Conservation (phyloP, 35 echinoderm and acorn worm genomes). For the Heliocidaris erythrogramma region DNA sequence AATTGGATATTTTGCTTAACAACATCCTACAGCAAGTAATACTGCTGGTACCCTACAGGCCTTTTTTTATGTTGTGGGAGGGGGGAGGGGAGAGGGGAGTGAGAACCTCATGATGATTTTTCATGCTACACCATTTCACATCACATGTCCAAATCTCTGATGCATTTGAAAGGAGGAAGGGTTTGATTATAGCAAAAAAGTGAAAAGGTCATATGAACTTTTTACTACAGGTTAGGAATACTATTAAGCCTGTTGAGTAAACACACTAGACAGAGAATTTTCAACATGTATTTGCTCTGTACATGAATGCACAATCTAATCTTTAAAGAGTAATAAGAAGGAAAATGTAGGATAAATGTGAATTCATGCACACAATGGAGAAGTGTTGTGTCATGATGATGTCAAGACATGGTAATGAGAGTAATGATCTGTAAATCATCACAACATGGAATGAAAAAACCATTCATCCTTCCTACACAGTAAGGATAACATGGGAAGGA, state of each 20-base stretch:
- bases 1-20: slow-evolving; percentile 30
- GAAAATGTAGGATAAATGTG: too few relatives aligned
- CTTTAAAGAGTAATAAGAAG: too few relatives aligned
- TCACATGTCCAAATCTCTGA: background rate
- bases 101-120: background rate
- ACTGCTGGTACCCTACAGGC: background rate
- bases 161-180: background rate
- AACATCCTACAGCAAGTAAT: slow-evolving; percentile 24
- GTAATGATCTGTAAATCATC: too few relatives aligned
- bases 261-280: background rate
- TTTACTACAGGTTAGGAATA: background rate
- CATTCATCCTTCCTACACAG: background rate
- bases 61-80: background rate
- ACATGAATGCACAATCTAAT: too few relatives aligned
- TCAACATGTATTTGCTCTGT: background rate
- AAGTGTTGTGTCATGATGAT: background rate
- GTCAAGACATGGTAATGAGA: background rate
- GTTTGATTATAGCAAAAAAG: background rate
- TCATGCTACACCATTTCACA: background rate
- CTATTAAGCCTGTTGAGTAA: too few relatives aligned
- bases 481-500: background rate
- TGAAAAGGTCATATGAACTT: background rate
- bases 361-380: background rate
- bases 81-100: background rate
- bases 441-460: too few relatives aligned